phyloP scores from a whole-genome alignment of 2,113 vertebrate species.

The Acrocephalus arundinaceus region DNA sequence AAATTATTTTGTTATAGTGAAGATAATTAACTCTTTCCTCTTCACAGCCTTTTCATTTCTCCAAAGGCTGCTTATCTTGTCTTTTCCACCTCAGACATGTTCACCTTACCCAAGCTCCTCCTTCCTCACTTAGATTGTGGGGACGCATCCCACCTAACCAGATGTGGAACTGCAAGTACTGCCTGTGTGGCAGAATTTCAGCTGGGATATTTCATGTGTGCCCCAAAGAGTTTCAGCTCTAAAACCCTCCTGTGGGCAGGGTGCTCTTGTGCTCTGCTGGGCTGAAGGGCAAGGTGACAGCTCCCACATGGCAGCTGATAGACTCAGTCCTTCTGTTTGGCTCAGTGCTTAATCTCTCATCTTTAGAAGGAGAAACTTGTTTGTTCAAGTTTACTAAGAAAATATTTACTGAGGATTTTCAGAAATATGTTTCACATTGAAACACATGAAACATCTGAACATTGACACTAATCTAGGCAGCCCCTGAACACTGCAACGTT shows the following conservation, averaged over 20 bases:
- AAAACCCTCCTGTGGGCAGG: neutral
- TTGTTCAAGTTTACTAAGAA: neutral
- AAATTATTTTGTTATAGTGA: neutral
- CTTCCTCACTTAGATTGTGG: neutral
- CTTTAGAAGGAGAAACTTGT: neutral
- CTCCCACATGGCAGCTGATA: neutral
- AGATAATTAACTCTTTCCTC: neutral
- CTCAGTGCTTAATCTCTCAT: neutral
- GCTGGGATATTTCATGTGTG: neutral
- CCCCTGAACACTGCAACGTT: neutral
- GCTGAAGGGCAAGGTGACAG: neutral
- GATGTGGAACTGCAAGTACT: neutral
- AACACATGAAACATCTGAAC: neutral
- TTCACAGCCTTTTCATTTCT: neutral
- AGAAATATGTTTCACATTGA: neutral
- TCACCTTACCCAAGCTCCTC: neutral
- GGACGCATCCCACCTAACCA: neutral
- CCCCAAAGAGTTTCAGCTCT: neutral
- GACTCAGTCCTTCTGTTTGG: neutral
- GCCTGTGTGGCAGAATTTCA: neutral
- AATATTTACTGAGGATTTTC: neutral
- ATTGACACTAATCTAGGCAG: neutral
- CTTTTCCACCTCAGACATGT: neutral
- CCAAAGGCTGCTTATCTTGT: neutral
- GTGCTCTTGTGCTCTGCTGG: neutral